phyloP scores from a whole-genome alignment of 2,888 invertebrate species.

The Phortica magna region DNA sequence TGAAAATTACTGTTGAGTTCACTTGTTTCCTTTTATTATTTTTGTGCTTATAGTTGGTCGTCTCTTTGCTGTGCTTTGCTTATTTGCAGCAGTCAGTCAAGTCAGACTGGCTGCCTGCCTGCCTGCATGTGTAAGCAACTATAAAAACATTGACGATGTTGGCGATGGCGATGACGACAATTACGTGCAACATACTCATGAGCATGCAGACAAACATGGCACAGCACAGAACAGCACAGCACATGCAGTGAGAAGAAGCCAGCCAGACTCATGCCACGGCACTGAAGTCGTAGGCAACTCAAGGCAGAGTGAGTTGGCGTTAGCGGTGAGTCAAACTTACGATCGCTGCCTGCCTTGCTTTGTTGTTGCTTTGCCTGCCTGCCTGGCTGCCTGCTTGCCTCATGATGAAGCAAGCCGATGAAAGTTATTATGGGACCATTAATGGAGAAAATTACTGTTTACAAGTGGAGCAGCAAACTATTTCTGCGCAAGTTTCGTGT shows the following conservation, averaged over 20 bases:
- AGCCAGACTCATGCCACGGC: background rate
- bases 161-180: constrained; percentile 27
- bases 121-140: constrained; percentile 47
- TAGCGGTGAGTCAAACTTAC: no score
- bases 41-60: constrained; percentile 22
- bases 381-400: constrained; percentile 33
- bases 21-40: constrained; percentile 65
- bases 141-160: background rate
- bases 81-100: constrained; percentile 39
- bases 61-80: constrained; percentile 49
- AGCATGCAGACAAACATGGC: background rate
- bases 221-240: background rate
- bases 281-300: background rate
- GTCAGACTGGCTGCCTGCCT: constrained; percentile 20
- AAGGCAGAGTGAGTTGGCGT: no score
- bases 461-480: constrained; percentile 57
- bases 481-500: constrained; percentile 64
- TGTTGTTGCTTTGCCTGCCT: background rate
- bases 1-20: constrained; percentile 72
- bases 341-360: no score
- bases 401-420: constrained; percentile 47
- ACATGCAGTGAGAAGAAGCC: background rate
- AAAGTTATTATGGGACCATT: constrained; percentile 68
- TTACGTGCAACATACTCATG: constrained; percentile 35
- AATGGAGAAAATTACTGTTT: constrained; percentile 71